phyloP scores from a whole-genome alignment of 2,797 vertebrate species.

The Channallabes apus region DNA sequence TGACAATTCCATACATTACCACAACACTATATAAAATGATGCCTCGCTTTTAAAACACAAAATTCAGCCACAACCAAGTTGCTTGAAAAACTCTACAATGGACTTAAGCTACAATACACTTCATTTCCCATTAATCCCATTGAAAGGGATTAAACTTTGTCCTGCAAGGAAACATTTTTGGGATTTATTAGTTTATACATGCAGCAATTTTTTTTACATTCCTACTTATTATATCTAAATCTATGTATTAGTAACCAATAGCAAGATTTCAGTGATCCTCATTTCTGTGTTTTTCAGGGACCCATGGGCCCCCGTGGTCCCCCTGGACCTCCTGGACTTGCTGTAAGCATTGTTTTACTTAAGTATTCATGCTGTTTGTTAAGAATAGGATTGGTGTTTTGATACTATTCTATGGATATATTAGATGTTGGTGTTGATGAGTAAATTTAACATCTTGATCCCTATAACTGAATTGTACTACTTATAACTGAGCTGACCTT shows the following conservation, averaged over 20 bases:
- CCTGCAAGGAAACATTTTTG: neutral
- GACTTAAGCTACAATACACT: too few relatives aligned
- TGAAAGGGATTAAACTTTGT: neutral
- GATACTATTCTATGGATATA: neutral
- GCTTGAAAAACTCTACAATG: neutral
- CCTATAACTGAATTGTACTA: neutral
- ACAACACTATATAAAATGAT: neutral
- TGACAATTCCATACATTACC: neutral
- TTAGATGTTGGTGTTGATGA: neutral
- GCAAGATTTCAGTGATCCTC: slow-evolving; percentile 39
- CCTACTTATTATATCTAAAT: neutral
- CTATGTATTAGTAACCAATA: too few relatives aligned
- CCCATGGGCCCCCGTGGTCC: slow-evolving; percentile 92
- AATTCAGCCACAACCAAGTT: neutral
- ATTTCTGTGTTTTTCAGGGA: slow-evolving; percentile 74
- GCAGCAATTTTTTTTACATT: neutral
- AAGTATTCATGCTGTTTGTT: neutral
- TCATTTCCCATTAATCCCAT: neutral
- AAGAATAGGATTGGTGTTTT: neutral
- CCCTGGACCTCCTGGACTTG: slow-evolving; percentile 83
- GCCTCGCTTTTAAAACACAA: neutral
- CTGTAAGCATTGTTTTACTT: slow-evolving; percentile 77
- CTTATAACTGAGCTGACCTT: neutral
- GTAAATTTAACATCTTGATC: neutral
- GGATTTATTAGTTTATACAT: neutral